Base-by-base conservation (phyloP, 1,140 invertebrate genomes). In the Dendroctonus valens region DNA sequence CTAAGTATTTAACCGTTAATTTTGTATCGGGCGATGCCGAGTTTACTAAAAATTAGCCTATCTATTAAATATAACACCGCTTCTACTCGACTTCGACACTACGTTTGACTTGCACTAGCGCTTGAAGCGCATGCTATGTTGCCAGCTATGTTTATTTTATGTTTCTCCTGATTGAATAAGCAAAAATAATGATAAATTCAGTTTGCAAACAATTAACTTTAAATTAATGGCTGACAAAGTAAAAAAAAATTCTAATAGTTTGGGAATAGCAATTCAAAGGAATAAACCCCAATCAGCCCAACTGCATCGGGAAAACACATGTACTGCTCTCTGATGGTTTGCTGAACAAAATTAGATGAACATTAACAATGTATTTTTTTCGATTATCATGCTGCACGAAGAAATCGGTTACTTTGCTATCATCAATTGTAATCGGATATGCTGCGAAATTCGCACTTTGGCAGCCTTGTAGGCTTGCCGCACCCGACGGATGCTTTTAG, bases 1-100 rank as follows among this genome's bases (percentile, higher is more conserved):
- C 65, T 72, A 26, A 58, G 53, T 60, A 15, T 67, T 41, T 59
- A 54, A 71, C 51, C 68, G 68, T 65, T 71, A 70, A 67, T 71
- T 58, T 61, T 11, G 50, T 38, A 71, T 59, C 68, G 68, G 63
- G 54, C 55, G 68, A 67, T 59, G 68, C 37, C 65, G 57, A 67
- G 54, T 42, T 59, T 58, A 61, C 57, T 65, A 65, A 60, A 62
- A 60, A 61, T 62, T 60, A 59, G 26, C 41, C 49, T 62, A 62
- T 26, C 50, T 65, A 67, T 57, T 64, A 55, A 69, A 69, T 65
- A 69, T 66, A 53, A 62, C 44, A 62, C 53, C 42, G 51, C 50
- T 59, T 69, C 52, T 61, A 55, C 55, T 69, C 65, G 39, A 40
- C 63, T 61, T 69, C 65, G 39, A 40, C 63, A 60, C 68, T 64